Conservation (phyloP, 1,140 invertebrate genomes). For the Ostrea denselamellosa region DNA sequence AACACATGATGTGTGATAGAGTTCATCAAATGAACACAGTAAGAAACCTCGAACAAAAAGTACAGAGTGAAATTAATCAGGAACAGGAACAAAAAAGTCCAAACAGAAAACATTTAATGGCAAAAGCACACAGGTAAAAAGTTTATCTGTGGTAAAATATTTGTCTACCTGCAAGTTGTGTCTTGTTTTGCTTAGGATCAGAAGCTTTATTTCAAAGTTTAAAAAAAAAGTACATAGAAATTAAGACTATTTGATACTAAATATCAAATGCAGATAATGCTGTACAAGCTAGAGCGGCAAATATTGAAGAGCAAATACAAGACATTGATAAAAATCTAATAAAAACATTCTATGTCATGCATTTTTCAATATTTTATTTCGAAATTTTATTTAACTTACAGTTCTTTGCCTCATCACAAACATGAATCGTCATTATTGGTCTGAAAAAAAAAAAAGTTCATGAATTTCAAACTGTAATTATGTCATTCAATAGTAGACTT, state of each 20-base stretch:
- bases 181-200: constrained; percentile 32
- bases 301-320: background rate
- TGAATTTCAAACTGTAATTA: background rate
- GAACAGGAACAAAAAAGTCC: background rate
- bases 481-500: background rate
- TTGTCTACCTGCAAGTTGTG: constrained; percentile 26
- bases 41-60: background rate
- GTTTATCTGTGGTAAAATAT: background rate
- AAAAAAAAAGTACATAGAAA: background rate
- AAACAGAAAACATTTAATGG: background rate
- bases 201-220: constrained; percentile 5
- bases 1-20: too few species aligned
- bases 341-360: background rate
- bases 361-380: background rate
- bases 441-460: constrained; percentile 60
- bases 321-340: background rate
- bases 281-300: background rate
- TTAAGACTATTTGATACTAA: background rate
- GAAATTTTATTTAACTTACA: constrained; percentile 69
- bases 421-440: constrained; percentile 78
- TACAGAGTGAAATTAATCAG: background rate
- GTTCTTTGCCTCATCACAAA: constrained; percentile 79
- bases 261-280: background rate
- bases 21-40: background rate
- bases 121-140: background rate